phyloP scores from a whole-genome alignment of 2,797 vertebrate genomes.

The Pipistrellus pygmaeus region DNA sequence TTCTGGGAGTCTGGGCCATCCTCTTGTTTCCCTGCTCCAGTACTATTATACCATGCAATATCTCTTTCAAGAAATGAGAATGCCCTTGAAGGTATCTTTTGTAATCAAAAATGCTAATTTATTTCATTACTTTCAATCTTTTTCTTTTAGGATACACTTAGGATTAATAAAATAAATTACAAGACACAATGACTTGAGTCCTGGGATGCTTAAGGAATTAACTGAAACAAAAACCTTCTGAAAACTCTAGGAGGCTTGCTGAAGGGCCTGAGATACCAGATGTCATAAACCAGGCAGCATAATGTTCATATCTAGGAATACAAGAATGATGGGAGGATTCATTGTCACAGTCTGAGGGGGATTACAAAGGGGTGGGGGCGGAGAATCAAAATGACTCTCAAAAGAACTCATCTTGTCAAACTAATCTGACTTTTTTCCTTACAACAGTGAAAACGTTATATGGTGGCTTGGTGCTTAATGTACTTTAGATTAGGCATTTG shows the following conservation, averaged over 20 bases:
- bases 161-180: slow-evolving; percentile 83
- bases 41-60: not conserved
- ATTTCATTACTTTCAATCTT: slow-evolving; percentile 73
- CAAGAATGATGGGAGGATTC: slow-evolving; percentile 77
- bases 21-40: not conserved
- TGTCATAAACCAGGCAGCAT: slow-evolving; percentile 55
- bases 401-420: slow-evolving; percentile 77
- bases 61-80: slow-evolving; percentile 70
- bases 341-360: slow-evolving; percentile 75
- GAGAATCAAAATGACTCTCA: slow-evolving; percentile 74
- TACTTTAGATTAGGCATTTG: slow-evolving; percentile 72
- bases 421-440: slow-evolving; percentile 73
- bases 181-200: slow-evolving; percentile 74
- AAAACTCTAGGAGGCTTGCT: slow-evolving; percentile 68
- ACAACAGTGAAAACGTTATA: slow-evolving; percentile 57
- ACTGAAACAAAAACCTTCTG: slow-evolving; percentile 78
- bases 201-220: slow-evolving; percentile 77
- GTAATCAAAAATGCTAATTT: slow-evolving; percentile 81
- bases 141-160: slow-evolving; percentile 75
- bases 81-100: slow-evolving; percentile 78
- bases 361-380: slow-evolving; percentile 64
- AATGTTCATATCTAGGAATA: slow-evolving; percentile 65
- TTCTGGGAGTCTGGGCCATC: not conserved
- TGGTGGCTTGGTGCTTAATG: slow-evolving; percentile 17
- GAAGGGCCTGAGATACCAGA: slow-evolving; percentile 63